phyloP scores from a whole-genome alignment of 1,140 invertebrate genomes.

The Drosophila truncata region DNA sequence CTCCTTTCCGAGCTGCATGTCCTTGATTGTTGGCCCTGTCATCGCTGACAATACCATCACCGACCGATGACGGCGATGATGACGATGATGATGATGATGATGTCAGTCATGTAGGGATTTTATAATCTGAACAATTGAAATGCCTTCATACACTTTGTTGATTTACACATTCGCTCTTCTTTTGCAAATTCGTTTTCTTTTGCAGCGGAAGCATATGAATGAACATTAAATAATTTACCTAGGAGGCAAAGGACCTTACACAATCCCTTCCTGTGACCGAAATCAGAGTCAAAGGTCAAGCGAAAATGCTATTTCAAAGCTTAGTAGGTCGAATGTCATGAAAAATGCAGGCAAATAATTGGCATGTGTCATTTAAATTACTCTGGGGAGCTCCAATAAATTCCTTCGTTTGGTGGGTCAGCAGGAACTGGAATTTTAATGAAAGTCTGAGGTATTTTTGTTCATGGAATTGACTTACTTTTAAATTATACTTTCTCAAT shows the following conservation, averaged over 20 bases:
- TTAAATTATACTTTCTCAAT: too few relatives aligned
- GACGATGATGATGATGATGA: slow-evolving; percentile 40
- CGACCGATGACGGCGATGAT: slow-evolving; percentile 31
- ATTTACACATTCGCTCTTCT: slow-evolving; percentile 67
- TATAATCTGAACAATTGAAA: slow-evolving; percentile 74
- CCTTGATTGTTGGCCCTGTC: slow-evolving; percentile 52
- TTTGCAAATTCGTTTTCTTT: neutral
- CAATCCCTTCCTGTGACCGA: neutral
- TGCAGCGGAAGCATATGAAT: slow-evolving; percentile 41
- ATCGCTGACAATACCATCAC: slow-evolving; percentile 56
- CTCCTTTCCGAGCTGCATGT: slow-evolving; percentile 12
- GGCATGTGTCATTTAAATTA: slow-evolving; percentile 36
- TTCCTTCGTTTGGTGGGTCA: neutral
- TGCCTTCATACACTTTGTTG: slow-evolving; percentile 55
- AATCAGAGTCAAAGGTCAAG: slow-evolving; percentile 4
- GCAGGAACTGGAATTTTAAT: neutral
- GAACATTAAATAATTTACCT: slow-evolving; percentile 60
- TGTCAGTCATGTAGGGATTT: slow-evolving; percentile 74
- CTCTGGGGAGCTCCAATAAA: neutral
- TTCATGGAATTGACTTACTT: neutral
- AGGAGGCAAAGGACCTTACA: slow-evolving; percentile 40
- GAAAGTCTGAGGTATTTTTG: neutral
- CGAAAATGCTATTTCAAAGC: slow-evolving; percentile 32
- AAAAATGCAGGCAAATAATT: slow-evolving; percentile 66
- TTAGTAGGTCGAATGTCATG: slow-evolving; percentile 45